These are phyloP conservation scores for Melipona beecheii DNA, from an alignment of 2,888 invertebrate genomes.

Conservation along the genomic window DNA sequence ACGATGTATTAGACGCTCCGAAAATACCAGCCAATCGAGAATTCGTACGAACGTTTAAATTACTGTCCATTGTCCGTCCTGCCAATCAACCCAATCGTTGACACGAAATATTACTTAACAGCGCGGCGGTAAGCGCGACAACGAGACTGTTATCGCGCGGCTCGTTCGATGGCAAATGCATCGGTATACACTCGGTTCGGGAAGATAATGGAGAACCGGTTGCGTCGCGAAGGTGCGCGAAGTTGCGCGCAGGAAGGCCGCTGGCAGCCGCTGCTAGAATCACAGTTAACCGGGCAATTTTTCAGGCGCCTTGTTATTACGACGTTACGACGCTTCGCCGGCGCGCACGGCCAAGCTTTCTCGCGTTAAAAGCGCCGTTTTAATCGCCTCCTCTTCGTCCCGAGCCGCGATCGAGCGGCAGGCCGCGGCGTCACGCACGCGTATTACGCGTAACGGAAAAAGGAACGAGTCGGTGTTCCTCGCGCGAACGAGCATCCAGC, in stretches of 20 bases:
- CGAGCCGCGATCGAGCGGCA: slow-evolving; percentile 22
- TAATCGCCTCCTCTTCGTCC: slow-evolving; percentile 63
- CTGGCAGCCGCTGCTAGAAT: slow-evolving; percentile 32
- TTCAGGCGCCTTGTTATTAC: slow-evolving; percentile 30
- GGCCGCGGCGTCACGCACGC: slow-evolving; percentile 45
- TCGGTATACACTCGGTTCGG: slow-evolving; percentile 15
- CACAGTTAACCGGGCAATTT: slow-evolving; percentile 51
- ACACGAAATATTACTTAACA: slow-evolving; percentile 55
- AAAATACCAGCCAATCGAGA: not conserved
- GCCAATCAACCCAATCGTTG: not conserved
- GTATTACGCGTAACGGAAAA: slow-evolving; percentile 69
- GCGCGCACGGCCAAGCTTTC: slow-evolving; percentile 10
- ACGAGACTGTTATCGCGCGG: slow-evolving; percentile 37
- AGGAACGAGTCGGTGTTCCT: slow-evolving; percentile 51
- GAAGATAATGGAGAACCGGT: slow-evolving; percentile 53
- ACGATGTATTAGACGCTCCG: not conserved
- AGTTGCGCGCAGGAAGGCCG: slow-evolving; percentile 1
- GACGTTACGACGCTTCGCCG: slow-evolving; percentile 5
- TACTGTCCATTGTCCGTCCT: slow-evolving; percentile 29
- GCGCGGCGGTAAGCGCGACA: slow-evolving; percentile 12
- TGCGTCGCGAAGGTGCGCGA: not conserved
- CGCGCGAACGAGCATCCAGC: slow-evolving; percentile 50
- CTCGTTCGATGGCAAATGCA: slow-evolving; percentile 17
- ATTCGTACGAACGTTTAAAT: slow-evolving; percentile 6
- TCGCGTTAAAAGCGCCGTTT: slow-evolving; percentile 72